Percentiles rank a stretch among this genome's conserved stretches.
These are phyloP conservation scores for Papilio gigon DNA, from an alignment of 2,888 invertebrate species.

Conservation along the genomic window DNA sequence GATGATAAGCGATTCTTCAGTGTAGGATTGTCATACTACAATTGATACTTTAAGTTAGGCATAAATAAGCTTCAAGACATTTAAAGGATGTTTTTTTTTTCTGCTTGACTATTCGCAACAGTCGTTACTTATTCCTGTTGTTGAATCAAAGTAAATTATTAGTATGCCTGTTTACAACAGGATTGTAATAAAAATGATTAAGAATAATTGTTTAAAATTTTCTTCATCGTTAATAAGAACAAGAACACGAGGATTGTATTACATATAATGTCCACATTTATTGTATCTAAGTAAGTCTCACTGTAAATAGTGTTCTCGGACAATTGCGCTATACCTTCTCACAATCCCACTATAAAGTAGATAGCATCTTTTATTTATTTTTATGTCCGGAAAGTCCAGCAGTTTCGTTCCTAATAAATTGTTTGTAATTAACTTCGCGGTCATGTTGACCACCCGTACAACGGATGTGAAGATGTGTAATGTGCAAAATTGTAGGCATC, in stretches of 20 bases:
- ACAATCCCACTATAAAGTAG: constrained; percentile 26
- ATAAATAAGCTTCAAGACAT: no score
- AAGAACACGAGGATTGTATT: not conserved
- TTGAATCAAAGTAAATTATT: no score
- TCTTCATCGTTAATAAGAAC: not conserved
- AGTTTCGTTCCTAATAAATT: not conserved
- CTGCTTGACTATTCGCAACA: no score
- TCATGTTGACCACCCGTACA: no score
- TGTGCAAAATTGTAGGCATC: no score
- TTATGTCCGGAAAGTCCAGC: constrained; percentile 12
- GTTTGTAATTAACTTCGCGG: not conserved
- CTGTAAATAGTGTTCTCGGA: constrained; percentile 19
- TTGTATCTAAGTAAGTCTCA: constrained; percentile 10
- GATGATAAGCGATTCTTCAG: no score
- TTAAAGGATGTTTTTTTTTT: no score
- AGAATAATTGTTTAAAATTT: not conserved
- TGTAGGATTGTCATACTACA: no score
- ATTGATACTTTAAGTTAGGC: no score
- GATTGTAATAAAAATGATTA: no score
- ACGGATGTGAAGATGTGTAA: no score
- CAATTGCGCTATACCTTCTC: constrained; percentile 27
- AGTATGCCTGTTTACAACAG: not conserved
- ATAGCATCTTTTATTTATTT: constrained; percentile 22
- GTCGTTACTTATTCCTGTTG: no score
- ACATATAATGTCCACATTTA: constrained; percentile 16